phyloP scores from a whole-genome alignment of 2,797 vertebrate genomes.

The Danio jaintianensis region DNA sequence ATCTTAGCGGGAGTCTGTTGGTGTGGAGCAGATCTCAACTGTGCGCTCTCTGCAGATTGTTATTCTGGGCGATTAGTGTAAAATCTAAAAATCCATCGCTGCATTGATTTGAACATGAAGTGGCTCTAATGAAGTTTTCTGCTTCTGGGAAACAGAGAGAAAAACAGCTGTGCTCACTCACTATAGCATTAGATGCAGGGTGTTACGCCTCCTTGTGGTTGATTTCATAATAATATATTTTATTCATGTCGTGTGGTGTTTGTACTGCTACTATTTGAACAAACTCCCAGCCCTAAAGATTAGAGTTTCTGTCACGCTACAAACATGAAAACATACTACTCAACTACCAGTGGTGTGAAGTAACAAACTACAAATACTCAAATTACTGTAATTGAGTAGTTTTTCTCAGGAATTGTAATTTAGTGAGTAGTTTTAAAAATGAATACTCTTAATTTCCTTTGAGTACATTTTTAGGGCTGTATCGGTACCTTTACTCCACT shows the following conservation, averaged over 20 bases:
- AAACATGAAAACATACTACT: not conserved
- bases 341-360: no score
- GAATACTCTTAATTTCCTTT: no score
- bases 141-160: constrained; percentile 36
- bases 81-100: constrained; percentile 56
- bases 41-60: constrained; percentile 26
- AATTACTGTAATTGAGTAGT: no score
- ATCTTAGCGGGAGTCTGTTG: not conserved
- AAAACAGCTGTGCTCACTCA: not conserved
- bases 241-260: not conserved
- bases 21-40: constrained; percentile 41
- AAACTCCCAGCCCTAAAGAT: not conserved
- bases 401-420: no score
- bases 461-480: no score
- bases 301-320: not conserved
- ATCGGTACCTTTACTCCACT: no score
- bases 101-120: constrained; percentile 55
- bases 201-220: not conserved
- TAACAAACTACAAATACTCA: no score
- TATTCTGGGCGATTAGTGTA: constrained; percentile 56
- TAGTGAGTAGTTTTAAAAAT: no score
- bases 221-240: not conserved
- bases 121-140: constrained; percentile 47
- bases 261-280: not conserved
- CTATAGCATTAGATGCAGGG: not conserved